These are phyloP conservation scores for Emys orbicularis DNA, from an alignment of 2,797 vertebrate genomes.

Conservation along the genomic window DNA sequence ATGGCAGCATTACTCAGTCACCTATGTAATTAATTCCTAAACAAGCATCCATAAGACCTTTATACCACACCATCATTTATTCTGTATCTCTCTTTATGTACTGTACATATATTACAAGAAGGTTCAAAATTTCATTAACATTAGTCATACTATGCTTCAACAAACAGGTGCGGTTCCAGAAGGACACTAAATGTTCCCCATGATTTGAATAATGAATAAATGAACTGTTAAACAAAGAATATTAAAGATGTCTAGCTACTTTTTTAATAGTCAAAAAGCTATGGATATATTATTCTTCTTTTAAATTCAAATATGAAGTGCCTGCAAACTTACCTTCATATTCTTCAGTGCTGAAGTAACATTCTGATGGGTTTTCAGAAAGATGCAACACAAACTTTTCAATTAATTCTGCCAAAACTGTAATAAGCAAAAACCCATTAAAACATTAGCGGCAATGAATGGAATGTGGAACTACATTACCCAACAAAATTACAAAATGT, in stretches of 20 bases:
- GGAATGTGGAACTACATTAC: conserved; percentile 1
- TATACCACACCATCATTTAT: not conserved
- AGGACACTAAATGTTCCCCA: not conserved
- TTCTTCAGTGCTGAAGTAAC: conserved; percentile 85
- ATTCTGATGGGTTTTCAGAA: conserved; percentile 82
- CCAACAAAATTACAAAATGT: conserved; percentile 14
- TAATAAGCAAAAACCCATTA: conserved; percentile 70
- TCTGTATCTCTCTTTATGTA: not conserved
- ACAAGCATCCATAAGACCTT: not conserved
- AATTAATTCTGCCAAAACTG: conserved; percentile 92
- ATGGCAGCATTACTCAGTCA: not conserved
- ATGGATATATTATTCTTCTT: not conserved
- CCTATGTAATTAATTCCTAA: not conserved
- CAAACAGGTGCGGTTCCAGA: not conserved
- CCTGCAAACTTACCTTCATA: conserved; percentile 87
- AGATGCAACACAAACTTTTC: conserved; percentile 88
- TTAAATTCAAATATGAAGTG: conserved; percentile 1
- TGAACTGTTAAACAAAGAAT: not conserved
- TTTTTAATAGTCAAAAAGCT: conserved; percentile 11
- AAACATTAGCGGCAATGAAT: conserved; percentile 39
- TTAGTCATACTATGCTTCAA: not conserved
- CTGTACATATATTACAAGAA: not conserved
- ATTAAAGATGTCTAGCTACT: conserved; percentile 8
- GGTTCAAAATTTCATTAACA: not conserved
- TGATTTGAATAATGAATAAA: not conserved